Evolutionary conservation across 2,888 invertebrate genomes (phyloP).

Genomic region (Physocephala rufipes): DNA sequence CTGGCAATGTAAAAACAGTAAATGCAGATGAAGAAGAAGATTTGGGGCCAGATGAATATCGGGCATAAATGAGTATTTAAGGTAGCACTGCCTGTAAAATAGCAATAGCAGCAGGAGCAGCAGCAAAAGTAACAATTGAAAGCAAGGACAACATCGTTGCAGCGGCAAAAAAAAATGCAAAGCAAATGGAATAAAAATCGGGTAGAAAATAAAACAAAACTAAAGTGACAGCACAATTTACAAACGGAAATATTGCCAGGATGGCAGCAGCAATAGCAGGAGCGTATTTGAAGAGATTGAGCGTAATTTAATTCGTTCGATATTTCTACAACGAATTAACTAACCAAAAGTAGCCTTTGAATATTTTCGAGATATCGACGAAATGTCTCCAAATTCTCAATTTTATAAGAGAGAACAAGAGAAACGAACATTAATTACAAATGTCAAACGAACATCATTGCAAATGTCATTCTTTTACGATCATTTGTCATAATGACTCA

Average conservation of each 20-base stretch:
- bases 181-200: slow-evolving; percentile 12
- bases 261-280: slow-evolving; percentile 7
- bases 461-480: too few species aligned
- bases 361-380: too few species aligned
- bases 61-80: slow-evolving; percentile 33
- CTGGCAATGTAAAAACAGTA: too few species aligned
- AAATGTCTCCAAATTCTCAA: too few species aligned
- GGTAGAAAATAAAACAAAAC: slow-evolving; percentile 22
- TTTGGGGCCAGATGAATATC: slow-evolving; percentile 7
- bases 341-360: too few species aligned
- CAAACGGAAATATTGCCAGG: slow-evolving; percentile 9
- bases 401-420: too few species aligned
- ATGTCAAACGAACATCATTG: too few species aligned
- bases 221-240: slow-evolving; percentile 27
- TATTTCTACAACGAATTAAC: too few species aligned
- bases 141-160: not conserved
- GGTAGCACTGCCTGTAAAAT: slow-evolving; percentile 7
- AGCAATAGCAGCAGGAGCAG: slow-evolving; percentile 2
- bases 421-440: too few species aligned
- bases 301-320: too few species aligned
- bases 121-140: not conserved
- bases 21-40: not conserved
- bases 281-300: slow-evolving; percentile 7
- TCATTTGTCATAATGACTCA: too few species aligned
- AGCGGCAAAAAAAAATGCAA: not conserved